Percentiles rank a stretch among this genome's conserved stretches.
These are phyloP conservation scores for Diorhabda carinulata DNA, from an alignment of 1,140 invertebrate genomes.

Conservation along the genomic window DNA sequence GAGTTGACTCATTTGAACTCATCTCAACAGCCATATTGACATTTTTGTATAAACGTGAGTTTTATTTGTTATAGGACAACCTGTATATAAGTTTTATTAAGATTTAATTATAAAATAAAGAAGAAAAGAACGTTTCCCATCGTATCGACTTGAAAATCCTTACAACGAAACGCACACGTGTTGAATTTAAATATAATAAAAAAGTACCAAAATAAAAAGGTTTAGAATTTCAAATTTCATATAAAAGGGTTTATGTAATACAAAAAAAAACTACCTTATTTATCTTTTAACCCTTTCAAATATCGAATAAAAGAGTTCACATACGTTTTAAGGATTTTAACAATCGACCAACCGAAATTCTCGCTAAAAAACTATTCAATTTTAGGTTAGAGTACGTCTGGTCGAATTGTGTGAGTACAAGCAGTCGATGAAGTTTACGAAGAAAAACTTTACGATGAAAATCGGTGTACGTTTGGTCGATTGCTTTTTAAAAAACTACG, in stretches of 20 bases:
- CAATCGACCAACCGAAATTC: conserved; percentile 6
- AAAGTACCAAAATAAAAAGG: conserved; percentile 19
- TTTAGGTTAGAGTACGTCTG: conserved; percentile 1
- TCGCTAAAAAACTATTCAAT: conserved; percentile 1
- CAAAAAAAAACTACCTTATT: conserved; percentile 22
- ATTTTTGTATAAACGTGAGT: no score
- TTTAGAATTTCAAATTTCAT: conserved; percentile 20
- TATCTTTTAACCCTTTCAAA: conserved; percentile 22
- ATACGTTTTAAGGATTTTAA: conserved; percentile 23
- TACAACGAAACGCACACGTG: conserved; percentile 17
- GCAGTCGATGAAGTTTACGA: conserved; percentile 1
- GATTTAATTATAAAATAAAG: no score
- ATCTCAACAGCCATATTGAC: no score
- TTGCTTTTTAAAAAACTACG: conserved; percentile 17
- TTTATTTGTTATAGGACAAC: no score
- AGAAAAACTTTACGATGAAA: conserved; percentile 11
- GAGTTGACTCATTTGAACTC: no score
- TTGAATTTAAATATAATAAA: conserved; percentile 23
- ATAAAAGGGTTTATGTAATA: conserved; percentile 21
- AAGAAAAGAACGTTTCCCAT: no score
- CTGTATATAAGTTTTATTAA: no score
- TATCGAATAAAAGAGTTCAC: conserved; percentile 23
- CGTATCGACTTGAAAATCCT: conserved; percentile 13
- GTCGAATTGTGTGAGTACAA: conserved; percentile 2
- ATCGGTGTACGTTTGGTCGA: not conserved